phyloP scores from a whole-genome alignment of 2,113 vertebrate genomes.

The Anser brachyrhynchus region DNA sequence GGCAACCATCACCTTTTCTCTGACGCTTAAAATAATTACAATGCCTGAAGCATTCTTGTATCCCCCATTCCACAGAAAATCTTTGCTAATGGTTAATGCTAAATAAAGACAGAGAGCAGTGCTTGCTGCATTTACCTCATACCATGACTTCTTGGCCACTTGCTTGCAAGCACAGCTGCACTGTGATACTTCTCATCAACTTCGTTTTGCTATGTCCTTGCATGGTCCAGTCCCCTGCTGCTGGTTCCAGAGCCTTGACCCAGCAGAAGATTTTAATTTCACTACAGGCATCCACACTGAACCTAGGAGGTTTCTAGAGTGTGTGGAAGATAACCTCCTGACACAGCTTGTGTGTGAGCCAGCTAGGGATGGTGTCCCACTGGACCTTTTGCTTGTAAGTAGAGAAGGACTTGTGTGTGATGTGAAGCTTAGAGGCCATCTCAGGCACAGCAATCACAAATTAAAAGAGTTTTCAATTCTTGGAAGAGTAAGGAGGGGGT shows the following conservation, averaged over 20 bases:
- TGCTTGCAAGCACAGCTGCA: background rate
- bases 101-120: background rate
- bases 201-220: background rate
- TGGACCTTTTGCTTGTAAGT: too few species aligned
- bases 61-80: background rate
- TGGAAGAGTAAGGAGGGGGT: too few species aligned
- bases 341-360: too few species aligned
- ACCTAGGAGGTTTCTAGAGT: too few species aligned
- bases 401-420: too few species aligned
- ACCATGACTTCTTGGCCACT: background rate
- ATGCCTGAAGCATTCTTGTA: background rate
- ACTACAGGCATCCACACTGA: background rate
- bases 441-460: too few species aligned
- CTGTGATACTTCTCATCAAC: background rate
- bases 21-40: background rate
- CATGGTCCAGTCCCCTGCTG: background rate
- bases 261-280: background rate
- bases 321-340: too few species aligned
- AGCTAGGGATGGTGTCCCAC: too few species aligned
- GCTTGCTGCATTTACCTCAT: background rate
- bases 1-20: background rate
- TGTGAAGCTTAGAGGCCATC: too few species aligned
- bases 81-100: background rate
- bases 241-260: background rate
- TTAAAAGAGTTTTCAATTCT: too few species aligned